Evolutionary conservation across 2,797 vertebrate species (phyloP).

Genomic region (Anolis apletophallus): DNA sequence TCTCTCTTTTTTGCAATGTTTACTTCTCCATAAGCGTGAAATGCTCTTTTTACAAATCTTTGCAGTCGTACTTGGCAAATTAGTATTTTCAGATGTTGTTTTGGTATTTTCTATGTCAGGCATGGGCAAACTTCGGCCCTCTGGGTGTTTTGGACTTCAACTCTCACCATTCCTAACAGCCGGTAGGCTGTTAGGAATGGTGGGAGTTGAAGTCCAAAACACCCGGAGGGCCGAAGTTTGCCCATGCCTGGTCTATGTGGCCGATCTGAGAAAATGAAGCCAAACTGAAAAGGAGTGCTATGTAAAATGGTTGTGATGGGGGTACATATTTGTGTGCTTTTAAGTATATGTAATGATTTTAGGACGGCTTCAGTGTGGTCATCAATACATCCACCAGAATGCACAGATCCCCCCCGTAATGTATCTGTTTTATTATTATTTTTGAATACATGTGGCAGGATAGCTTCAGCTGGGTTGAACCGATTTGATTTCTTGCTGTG

Average conservation of each 20-base stretch:
- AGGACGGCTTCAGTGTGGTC: neutral
- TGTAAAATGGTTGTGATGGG: neutral
- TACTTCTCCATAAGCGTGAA: neutral
- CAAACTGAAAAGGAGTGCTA: neutral
- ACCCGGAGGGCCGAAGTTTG: too few relatives aligned
- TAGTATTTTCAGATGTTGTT: too few relatives aligned
- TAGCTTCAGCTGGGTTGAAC: neutral
- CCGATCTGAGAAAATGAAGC: neutral
- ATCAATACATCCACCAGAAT: neutral
- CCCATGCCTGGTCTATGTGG: neutral
- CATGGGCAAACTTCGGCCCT: too few relatives aligned
- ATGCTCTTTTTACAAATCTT: neutral
- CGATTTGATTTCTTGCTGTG: neutral
- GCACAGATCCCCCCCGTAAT: neutral
- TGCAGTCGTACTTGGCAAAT: neutral
- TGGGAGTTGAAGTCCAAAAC: too few relatives aligned
- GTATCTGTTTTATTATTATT: slow-evolving; percentile 17
- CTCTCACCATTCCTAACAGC: too few relatives aligned
- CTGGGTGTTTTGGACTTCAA: too few relatives aligned
- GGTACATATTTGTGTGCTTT: neutral
- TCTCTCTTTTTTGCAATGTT: neutral
- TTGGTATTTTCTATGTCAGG: neutral
- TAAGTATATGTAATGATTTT: neutral
- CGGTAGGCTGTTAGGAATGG: too few relatives aligned
- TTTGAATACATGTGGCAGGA: neutral